Percentiles rank a stretch among this genome's conserved stretches.
Conservation (phyloP, 2,797 vertebrate species). For the Peromyscus eremicus region DNA sequence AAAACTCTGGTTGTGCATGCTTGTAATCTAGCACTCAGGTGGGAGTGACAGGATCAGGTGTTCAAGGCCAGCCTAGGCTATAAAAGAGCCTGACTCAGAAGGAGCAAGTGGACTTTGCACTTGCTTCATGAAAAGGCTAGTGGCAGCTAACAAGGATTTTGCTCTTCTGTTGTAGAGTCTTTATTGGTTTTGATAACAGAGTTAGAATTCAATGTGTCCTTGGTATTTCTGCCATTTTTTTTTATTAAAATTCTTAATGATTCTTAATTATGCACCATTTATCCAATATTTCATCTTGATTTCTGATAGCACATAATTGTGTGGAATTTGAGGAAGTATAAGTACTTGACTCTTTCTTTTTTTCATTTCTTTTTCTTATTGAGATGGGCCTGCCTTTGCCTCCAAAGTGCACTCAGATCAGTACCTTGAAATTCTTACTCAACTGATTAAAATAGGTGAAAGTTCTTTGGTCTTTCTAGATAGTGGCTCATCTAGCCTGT, state of each 20-base stretch:
- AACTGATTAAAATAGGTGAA: neutral
- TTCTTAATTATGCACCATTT: neutral
- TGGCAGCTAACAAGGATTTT: slow-evolving; percentile 6
- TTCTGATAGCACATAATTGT: slow-evolving; percentile 29
- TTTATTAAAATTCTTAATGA: slow-evolving; percentile 41
- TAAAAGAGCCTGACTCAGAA: neutral
- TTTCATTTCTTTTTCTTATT: neutral
- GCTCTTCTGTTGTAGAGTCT: neutral
- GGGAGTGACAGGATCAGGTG: neutral
- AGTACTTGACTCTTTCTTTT: too few species aligned
- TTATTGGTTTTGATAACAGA: slow-evolving; percentile 16
- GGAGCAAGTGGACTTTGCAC: slow-evolving; percentile 61
- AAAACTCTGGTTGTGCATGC: neutral
- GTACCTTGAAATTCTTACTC: slow-evolving; percentile 23
- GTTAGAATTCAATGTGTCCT: slow-evolving; percentile 4
- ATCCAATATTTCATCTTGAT: neutral
- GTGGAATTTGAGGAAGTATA: slow-evolving; percentile 7
- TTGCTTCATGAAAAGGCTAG: slow-evolving; percentile 73
- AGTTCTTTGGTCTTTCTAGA: neutral
- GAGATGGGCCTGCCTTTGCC: neutral
- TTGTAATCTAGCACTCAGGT: neutral
- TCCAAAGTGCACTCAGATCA: neutral
- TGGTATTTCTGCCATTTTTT: slow-evolving; percentile 7
- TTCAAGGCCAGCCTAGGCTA: neutral
- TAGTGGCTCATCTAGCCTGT: neutral